Percentiles rank a stretch among this genome's conserved stretches.
phyloP scores from a whole-genome alignment of 2,888 invertebrate genomes.

The Elysia crispata region DNA sequence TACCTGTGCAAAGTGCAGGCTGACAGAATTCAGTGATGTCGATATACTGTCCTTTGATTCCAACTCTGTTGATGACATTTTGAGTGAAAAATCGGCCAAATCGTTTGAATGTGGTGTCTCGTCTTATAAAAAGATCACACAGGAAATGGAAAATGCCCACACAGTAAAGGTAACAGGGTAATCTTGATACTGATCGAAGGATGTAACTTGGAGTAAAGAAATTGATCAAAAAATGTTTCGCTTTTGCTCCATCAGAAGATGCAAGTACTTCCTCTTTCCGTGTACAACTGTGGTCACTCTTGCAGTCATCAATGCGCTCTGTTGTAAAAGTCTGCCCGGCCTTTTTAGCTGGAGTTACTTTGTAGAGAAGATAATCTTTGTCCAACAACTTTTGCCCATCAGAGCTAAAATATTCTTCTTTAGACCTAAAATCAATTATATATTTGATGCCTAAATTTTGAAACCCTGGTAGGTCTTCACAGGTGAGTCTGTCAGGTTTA shows the following conservation, averaged over 20 bases:
- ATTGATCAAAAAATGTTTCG: constrained; percentile 57
- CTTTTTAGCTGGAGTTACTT: constrained; percentile 48
- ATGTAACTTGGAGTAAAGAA: constrained; percentile 65
- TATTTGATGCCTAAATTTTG: constrained; percentile 59
- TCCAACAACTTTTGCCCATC: constrained; percentile 63
- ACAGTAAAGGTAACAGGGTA: constrained; percentile 64
- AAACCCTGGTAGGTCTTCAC: constrained; percentile 58
- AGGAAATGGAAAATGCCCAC: constrained; percentile 62
- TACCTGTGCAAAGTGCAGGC: constrained; percentile 65
- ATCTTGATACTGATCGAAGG: constrained; percentile 59
- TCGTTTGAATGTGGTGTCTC: constrained; percentile 55
- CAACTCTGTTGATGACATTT: constrained; percentile 58
- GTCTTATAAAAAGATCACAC: constrained; percentile 57
- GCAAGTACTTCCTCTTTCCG: no score
- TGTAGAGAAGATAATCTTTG: constrained; percentile 57
- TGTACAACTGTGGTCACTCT: no score
- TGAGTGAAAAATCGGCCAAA: constrained; percentile 59
- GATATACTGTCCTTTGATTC: constrained; percentile 63
- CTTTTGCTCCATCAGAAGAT: neutral
- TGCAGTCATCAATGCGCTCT: no score
- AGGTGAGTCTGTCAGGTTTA: constrained; percentile 65
- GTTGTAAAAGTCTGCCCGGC: no score
- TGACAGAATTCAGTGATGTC: constrained; percentile 65
- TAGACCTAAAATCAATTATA: constrained; percentile 69
- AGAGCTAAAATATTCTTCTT: constrained; percentile 61